Percentiles rank a stretch among this genome's conserved stretches.
These are phyloP conservation scores for Gryllus longicercus DNA, from an alignment of 2,888 invertebrate genomes.

Conservation along the genomic window DNA sequence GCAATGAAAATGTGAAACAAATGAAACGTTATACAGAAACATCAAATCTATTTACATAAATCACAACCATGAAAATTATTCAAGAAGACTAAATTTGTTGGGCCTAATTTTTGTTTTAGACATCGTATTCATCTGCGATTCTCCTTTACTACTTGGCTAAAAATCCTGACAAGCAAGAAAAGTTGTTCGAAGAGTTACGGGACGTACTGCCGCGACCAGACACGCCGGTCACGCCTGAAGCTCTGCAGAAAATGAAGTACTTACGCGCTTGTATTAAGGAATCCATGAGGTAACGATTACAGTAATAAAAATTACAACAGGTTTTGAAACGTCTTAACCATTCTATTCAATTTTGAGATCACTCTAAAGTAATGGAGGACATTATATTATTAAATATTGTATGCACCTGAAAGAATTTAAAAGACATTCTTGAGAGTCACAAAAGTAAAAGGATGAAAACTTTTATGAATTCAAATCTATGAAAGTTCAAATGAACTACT, in stretches of 20 bases:
- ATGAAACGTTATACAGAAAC: too few species aligned
- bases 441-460: too few species aligned
- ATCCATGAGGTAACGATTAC: slow-evolving; percentile 28
- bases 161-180: slow-evolving; percentile 55
- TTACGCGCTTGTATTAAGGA: slow-evolving; percentile 44
- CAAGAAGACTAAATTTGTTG: not conserved
- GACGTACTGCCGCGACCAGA: slow-evolving; percentile 36
- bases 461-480: too few species aligned
- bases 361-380: too few species aligned
- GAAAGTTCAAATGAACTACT: too few species aligned
- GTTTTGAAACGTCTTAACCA: too few species aligned
- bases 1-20: too few species aligned
- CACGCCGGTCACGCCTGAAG: slow-evolving; percentile 43
- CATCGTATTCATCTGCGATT: slow-evolving; percentile 45
- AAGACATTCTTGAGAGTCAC: too few species aligned
- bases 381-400: too few species aligned
- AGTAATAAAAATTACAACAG: too few species aligned
- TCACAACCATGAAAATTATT: not conserved
- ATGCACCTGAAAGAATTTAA: too few species aligned
- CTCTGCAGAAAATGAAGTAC: slow-evolving; percentile 44
- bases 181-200: slow-evolving; percentile 45
- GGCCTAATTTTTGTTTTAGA: slow-evolving; percentile 37
- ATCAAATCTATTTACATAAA: not conserved
- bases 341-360: too few species aligned
- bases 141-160: slow-evolving; percentile 55